These are phyloP conservation scores for Nycticorax nycticorax DNA, from an alignment of 2,113 vertebrate genomes.

Conservation along the genomic window DNA sequence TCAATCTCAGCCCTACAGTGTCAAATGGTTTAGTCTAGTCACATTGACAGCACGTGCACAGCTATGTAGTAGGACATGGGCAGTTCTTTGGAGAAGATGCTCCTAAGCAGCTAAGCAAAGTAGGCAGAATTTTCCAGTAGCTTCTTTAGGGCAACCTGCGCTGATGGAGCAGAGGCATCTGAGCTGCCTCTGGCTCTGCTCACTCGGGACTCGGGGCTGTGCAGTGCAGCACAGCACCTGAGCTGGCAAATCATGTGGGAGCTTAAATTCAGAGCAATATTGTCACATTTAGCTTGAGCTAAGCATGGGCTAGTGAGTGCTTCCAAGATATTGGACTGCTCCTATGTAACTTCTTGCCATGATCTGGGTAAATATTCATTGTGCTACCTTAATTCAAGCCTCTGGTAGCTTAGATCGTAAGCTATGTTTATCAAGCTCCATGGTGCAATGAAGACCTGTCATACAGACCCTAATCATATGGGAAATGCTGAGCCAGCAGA, in stretches of 20 bases:
- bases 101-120: neutral
- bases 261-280: neutral
- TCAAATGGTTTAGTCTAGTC: neutral
- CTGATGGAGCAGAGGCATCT: neutral
- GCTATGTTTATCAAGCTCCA: rapidly evolving
- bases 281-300: neutral
- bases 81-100: neutral
- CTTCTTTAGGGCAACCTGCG: neutral
- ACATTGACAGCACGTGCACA: neutral
- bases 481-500: neutral
- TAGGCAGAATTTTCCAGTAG: neutral
- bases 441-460: neutral
- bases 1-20: neutral
- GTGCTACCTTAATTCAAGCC: neutral
- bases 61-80: rapidly evolving
- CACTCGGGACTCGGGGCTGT: rapidly evolving
- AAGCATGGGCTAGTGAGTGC: neutral
- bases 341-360: neutral
- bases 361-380: neutral
- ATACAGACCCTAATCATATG: neutral
- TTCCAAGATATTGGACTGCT: neutral
- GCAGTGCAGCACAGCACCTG: neutral
- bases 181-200: neutral
- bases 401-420: neutral
- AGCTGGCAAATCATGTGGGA: neutral